Conservation (phyloP, 1,140 invertebrate species). For the Neodiprion pinetum region DNA sequence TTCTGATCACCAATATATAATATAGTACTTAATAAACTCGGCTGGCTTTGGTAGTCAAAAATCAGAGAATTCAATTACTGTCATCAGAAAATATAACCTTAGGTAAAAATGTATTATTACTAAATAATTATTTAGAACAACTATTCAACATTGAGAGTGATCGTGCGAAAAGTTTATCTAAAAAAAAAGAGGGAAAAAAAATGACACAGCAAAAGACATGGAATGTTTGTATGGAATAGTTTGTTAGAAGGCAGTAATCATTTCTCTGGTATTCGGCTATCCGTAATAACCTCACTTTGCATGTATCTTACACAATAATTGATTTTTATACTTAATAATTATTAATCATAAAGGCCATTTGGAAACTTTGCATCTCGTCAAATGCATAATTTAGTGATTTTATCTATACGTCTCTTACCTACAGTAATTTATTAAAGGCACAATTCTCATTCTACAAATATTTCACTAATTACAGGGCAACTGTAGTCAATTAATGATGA, state of each 20-base stretch:
- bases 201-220: background rate
- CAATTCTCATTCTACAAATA: conserved; percentile 28
- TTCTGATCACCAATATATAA: conserved; percentile 7
- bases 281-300: background rate
- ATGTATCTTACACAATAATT: background rate
- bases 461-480: conserved; percentile 3
- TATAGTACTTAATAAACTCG: conserved; percentile 7
- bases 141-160: background rate
- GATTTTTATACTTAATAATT: background rate
- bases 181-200: background rate
- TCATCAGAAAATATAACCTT: background rate
- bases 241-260: conserved; percentile 2
- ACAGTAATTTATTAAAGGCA: conserved; percentile 40
- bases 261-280: background rate
- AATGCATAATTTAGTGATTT: conserved; percentile 40
- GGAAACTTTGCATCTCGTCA: conserved; percentile 35
- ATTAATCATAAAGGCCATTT: conserved; percentile 32
- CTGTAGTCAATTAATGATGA: too few species aligned
- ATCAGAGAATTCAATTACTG: conserved; percentile 18
- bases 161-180: background rate
- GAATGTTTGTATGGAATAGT: conserved; percentile 12
- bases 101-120: background rate
- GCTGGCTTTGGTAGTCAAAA: conserved; percentile 12
- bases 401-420: conserved; percentile 30
- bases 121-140: background rate